phyloP scores from a whole-genome alignment of 2,113 vertebrate genomes.

The Archilochus colubris region DNA sequence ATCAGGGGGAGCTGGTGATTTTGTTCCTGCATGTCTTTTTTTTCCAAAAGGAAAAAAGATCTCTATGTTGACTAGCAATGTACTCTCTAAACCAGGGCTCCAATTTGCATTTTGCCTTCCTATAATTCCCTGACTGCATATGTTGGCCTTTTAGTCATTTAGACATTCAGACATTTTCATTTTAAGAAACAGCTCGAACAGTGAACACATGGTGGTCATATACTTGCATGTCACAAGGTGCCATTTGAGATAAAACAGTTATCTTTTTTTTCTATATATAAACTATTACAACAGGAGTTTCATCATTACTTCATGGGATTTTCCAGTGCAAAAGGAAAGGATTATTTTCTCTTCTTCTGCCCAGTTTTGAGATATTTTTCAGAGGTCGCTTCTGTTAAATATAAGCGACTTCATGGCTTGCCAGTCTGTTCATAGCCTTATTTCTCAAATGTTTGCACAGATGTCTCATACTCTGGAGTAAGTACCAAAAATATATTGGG shows the following conservation, averaged over 20 bases:
- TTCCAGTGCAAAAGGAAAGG: not conserved
- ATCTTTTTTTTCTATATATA: not conserved
- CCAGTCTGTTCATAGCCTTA: not conserved
- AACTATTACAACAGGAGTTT: not conserved
- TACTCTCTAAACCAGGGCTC: not conserved
- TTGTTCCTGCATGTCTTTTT: not conserved
- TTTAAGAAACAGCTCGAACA: conserved; percentile 15
- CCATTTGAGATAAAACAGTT: not conserved
- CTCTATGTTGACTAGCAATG: not conserved
- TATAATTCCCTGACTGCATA: not conserved
- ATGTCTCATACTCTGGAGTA: not conserved
- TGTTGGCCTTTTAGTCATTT: not conserved
- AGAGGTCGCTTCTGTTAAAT: not conserved
- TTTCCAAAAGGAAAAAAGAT: not conserved
- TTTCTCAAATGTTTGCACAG: not conserved
- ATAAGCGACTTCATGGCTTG: not conserved
- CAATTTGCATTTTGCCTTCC: not conserved
- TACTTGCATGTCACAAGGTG: not conserved
- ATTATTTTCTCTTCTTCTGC: not conserved
- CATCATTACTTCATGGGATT: not conserved
- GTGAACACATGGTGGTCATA: not conserved
- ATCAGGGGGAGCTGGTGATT: not conserved
- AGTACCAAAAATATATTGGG: not conserved
- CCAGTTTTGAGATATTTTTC: not conserved
- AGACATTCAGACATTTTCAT: not conserved